Evolutionary conservation across 1,140 invertebrate genomes (phyloP).

Genomic region (Caenorhabditis briggsae): DNA sequence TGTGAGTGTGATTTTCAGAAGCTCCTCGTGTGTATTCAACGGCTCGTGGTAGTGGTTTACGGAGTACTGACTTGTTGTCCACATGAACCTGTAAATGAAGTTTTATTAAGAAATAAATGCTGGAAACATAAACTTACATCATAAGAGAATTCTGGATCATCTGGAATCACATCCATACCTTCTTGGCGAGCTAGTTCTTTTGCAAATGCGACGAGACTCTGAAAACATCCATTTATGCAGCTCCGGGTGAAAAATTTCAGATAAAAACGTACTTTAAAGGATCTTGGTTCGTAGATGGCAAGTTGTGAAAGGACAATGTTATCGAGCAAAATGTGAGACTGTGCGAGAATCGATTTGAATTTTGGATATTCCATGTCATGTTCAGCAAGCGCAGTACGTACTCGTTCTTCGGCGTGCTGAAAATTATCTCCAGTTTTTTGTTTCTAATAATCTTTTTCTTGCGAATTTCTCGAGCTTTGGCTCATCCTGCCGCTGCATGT

Average conservation of each 20-base stretch:
- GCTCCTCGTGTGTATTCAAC: slow-evolving; percentile 68
- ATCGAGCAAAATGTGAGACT: slow-evolving; percentile 74
- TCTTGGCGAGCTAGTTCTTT: slow-evolving; percentile 71
- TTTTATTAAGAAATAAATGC: background rate
- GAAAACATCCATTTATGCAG: slow-evolving; percentile 54
- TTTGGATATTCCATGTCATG: slow-evolving; percentile 69
- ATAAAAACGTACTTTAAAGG: slow-evolving; percentile 70
- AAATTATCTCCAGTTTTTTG: background rate
- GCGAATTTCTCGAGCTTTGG: slow-evolving; percentile 69
- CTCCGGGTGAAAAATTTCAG: background rate
- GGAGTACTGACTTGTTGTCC: slow-evolving; percentile 65
- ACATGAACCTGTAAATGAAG: slow-evolving; percentile 59
- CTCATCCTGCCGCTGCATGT: slow-evolving; percentile 73
- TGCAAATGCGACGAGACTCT: slow-evolving; percentile 72
- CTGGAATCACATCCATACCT: slow-evolving; percentile 65
- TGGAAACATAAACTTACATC: slow-evolving; percentile 57
- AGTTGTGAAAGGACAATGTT: slow-evolving; percentile 71
- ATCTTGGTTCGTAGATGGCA: slow-evolving; percentile 75
- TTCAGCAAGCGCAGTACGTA: slow-evolving; percentile 69
- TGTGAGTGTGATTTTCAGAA: slow-evolving; percentile 68
- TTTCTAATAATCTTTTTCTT: too few relatives aligned
- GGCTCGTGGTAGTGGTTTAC: slow-evolving; percentile 67
- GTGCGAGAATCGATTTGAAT: slow-evolving; percentile 69
- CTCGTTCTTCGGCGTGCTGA: slow-evolving; percentile 72
- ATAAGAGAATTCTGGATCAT: slow-evolving; percentile 63